Percentiles rank a stretch among this genome's conserved stretches.
These are phyloP conservation scores for Holocentrus rufus DNA, from an alignment of 2,797 vertebrate genomes.

Conservation along the genomic window DNA sequence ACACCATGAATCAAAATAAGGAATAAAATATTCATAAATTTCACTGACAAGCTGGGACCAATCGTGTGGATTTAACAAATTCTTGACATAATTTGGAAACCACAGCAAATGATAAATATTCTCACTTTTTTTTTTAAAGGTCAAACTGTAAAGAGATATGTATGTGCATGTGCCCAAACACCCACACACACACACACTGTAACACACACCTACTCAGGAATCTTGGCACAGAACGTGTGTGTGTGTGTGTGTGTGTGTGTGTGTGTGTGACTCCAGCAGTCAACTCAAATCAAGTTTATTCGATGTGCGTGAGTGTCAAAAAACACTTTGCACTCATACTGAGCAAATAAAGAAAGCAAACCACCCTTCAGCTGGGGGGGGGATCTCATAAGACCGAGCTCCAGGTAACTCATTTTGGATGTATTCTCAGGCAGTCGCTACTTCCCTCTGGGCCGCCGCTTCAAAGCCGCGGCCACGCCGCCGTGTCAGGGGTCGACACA, in stretches of 20 bases:
- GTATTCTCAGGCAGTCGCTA: conserved; percentile 36
- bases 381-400: conserved; percentile 13
- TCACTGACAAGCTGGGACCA: conserved; percentile 16
- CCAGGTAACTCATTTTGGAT: conserved; percentile 20
- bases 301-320: conserved; percentile 15
- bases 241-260: too few relatives aligned
- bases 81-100: conserved; percentile 37
- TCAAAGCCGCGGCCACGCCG: conserved; percentile 14
- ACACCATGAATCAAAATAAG: background rate
- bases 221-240: conserved; percentile 22
- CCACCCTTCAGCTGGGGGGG: conserved; percentile 31
- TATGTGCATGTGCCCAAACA: conserved; percentile 13
- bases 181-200: conserved; percentile 19
- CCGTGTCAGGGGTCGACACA: conserved; percentile 37
- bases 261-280: conserved; percentile 33
- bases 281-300: conserved; percentile 52
- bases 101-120: conserved; percentile 20
- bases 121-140: conserved; percentile 8
- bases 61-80: conserved; percentile 35
- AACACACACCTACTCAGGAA: conserved; percentile 21
- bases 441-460: conserved; percentile 29
- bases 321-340: conserved; percentile 23
- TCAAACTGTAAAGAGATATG: background rate
- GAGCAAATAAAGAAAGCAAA: conserved; percentile 28
- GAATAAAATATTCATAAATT: conserved; percentile 26